Percentiles rank a stretch among this genome's conserved stretches.
These are phyloP conservation scores for Podabrus alpinus DNA, from an alignment of 2,888 invertebrate species.

Conservation along the genomic window DNA sequence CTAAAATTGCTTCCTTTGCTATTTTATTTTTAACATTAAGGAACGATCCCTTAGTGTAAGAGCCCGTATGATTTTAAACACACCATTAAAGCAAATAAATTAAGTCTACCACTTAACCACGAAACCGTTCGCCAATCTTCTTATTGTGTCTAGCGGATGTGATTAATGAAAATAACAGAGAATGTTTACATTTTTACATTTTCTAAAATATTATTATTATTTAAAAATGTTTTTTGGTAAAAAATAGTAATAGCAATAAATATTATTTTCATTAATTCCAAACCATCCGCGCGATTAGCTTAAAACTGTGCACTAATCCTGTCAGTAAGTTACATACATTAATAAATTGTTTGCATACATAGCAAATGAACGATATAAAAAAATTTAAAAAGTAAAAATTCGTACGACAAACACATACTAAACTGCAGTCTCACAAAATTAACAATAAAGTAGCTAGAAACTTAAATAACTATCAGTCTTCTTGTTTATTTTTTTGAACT, in stretches of 20 bases:
- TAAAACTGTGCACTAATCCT: neutral
- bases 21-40: neutral
- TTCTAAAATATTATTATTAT: neutral
- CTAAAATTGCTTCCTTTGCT: neutral
- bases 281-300: no score
- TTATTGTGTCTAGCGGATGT: no score
- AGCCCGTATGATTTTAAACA: neutral
- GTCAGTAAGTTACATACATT: neutral
- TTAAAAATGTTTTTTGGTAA: neutral
- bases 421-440: neutral
- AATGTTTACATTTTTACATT: neutral
- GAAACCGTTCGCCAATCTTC: neutral
- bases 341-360: no score
- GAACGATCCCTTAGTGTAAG: neutral
- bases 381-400: neutral
- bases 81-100: neutral
- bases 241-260: neutral
- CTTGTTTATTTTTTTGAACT: constrained; percentile 34
- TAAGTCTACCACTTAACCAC: neutral
- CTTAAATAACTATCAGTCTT: constrained; percentile 37
- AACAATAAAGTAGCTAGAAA: neutral
- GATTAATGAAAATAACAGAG: neutral
- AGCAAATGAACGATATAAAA: neutral
- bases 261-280: neutral
- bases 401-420: neutral